phyloP scores from a whole-genome alignment of 2,888 invertebrate species.

The Aelia acuminata region DNA sequence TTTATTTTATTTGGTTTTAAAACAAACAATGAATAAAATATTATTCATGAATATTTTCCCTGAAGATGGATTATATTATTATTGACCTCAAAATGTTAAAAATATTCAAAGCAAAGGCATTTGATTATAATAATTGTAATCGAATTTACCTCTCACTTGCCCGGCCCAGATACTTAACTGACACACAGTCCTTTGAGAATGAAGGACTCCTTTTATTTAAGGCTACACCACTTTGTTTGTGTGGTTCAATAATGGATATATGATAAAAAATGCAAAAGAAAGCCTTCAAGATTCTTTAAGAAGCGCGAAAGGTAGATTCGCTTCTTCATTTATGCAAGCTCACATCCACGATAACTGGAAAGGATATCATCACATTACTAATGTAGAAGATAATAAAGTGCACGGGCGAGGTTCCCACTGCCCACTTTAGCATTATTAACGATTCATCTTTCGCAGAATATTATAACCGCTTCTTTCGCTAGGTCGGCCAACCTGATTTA shows the following conservation, averaged over 20 bases:
- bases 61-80: too few species aligned
- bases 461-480: background rate
- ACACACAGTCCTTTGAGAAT: background rate
- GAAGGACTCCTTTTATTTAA: background rate
- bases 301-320: background rate
- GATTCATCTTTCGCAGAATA: background rate
- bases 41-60: too few species aligned
- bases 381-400: background rate
- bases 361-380: conserved; percentile 19
- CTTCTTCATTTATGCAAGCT: background rate
- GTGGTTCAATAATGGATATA: background rate
- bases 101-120: too few species aligned
- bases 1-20: too few species aligned
- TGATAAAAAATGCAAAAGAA: background rate
- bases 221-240: background rate
- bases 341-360: background rate
- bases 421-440: background rate
- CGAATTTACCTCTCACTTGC: background rate
- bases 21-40: too few species aligned
- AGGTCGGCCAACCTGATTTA: background rate
- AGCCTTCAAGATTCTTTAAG: background rate
- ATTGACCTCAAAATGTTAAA: too few species aligned
- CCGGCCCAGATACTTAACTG: background rate
- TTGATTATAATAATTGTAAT: background rate
- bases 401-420: background rate